Evolutionary conservation across 2,888 invertebrate genomes (phyloP), one percentile per base, ranked within the genome.

Genomic region (Craniophora ligustri): DNA sequence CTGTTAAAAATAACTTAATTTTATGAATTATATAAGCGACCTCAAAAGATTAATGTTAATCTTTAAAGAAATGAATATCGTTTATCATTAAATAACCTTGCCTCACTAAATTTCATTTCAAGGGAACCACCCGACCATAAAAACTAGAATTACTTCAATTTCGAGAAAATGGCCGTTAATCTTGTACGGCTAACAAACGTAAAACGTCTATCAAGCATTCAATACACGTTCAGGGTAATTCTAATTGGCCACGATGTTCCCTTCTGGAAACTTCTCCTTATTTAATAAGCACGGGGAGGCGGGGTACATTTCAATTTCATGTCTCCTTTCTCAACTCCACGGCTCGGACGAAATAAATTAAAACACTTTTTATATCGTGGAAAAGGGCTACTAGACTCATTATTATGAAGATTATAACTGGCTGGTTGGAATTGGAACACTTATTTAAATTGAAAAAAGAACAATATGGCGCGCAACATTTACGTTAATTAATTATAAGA

Each of bases 371-470:
- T 57, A 53, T 60, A 46, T 54, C 54, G 47, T 34, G 36, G 8
- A 58, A 66, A 63, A 46, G 35, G 63, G 30, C 51, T 57, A 57
- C 62, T 62, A 38, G 32, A 21, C 34, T 53, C 41, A 31, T 38
- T 54, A 11, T 50, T 32, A 45, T 39, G 39, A 50, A 65, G 47
- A 70, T 50, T 41, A 61, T 50, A 50, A 62, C 58, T 50, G 53
- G 67, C 51, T 30, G 32, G 31, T 31, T 46, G 32, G 34, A 39
- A 55, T 32, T 46, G 42, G 59, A 44, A 55, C 64, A 59, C 57
- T 71, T 61, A 67, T 58, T 64, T 32, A 64, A 70, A 67, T 72
- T 68, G 51, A 62, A 71, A 58, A 65, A 30, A 15, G 50, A 51
- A 67, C 48, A 61, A 65, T 42, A 55, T 55, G 53, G 21, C 23